These are phyloP conservation scores for Apodemus agrarius DNA, from an alignment of 2,797 vertebrate species.

Conservation along the genomic window DNA sequence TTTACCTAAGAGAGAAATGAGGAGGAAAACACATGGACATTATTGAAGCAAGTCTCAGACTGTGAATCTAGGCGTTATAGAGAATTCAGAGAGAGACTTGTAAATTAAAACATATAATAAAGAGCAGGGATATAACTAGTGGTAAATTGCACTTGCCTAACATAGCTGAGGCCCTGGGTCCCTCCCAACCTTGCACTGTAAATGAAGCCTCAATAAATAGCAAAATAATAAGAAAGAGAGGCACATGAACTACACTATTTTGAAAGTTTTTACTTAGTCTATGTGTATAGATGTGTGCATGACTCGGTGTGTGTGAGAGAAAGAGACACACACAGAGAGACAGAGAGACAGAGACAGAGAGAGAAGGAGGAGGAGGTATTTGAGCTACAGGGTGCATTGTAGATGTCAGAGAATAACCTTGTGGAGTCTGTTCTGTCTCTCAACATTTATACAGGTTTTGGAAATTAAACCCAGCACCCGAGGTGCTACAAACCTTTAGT, in stretches of 20 bases:
- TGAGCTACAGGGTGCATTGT: not conserved
- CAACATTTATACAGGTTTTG: not conserved
- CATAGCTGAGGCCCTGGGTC: not conserved
- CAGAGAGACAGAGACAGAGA: not conserved
- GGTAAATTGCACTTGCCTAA: not conserved
- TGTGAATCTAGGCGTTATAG: not conserved
- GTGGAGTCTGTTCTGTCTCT: not conserved
- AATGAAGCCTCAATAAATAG: not conserved
- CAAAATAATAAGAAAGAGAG: not conserved
- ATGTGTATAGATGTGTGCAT: not conserved
- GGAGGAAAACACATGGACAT: not conserved
- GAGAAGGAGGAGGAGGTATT: not conserved
- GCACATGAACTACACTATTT: not conserved
- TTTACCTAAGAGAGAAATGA: not conserved
- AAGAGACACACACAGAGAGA: no score
- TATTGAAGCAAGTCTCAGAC: not conserved
- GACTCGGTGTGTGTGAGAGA: not conserved
- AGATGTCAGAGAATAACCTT: no score
- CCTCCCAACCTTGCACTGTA: not conserved
- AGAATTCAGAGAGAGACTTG: not conserved
- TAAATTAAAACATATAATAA: not conserved
- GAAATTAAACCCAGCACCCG: not conserved
- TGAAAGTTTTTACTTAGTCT: not conserved
- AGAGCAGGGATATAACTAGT: no score
- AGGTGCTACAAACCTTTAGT: not conserved